phyloP scores from a whole-genome alignment of 92 coral and sea anemone genomes.

The Heteractis magnifica region DNA sequence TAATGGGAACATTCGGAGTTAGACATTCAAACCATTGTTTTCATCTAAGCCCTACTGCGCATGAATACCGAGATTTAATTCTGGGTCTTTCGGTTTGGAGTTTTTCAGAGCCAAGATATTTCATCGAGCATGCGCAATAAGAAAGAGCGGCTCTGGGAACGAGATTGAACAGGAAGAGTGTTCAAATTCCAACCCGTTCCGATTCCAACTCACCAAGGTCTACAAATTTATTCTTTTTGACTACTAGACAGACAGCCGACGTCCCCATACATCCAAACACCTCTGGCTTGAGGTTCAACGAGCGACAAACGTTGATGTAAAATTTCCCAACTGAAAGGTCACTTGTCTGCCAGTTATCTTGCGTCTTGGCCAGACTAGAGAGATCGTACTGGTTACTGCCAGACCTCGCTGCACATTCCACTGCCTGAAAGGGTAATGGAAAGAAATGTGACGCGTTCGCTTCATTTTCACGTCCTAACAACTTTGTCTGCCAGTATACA shows the following conservation, averaged over 20 bases:
- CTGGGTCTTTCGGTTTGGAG: too few species aligned
- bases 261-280: slow-evolving; percentile 65
- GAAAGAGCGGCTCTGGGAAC: too few species aligned
- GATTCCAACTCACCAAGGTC: slow-evolving; percentile 57
- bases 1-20: too few species aligned
- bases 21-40: too few species aligned
- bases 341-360: slow-evolving; percentile 65
- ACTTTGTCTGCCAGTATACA: too few species aligned
- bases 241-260: slow-evolving; percentile 68
- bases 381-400: slow-evolving; percentile 74
- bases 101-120: too few species aligned
- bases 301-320: slow-evolving; percentile 87
- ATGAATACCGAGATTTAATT: too few species aligned
- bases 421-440: slow-evolving; percentile 18
- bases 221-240: slow-evolving; percentile 16
- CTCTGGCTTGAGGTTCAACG: slow-evolving; percentile 55
- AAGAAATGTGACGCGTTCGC: not conserved
- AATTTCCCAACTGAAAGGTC: slow-evolving; percentile 43
- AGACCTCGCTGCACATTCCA: slow-evolving; percentile 72
- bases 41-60: too few species aligned
- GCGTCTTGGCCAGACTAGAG: slow-evolving; percentile 65
- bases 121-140: too few species aligned
- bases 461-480: too few species aligned
- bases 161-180: too few species aligned
- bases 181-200: too few species aligned